phyloP scores from a whole-genome alignment of 2,888 invertebrate genomes.

The Spodoptera picta region DNA sequence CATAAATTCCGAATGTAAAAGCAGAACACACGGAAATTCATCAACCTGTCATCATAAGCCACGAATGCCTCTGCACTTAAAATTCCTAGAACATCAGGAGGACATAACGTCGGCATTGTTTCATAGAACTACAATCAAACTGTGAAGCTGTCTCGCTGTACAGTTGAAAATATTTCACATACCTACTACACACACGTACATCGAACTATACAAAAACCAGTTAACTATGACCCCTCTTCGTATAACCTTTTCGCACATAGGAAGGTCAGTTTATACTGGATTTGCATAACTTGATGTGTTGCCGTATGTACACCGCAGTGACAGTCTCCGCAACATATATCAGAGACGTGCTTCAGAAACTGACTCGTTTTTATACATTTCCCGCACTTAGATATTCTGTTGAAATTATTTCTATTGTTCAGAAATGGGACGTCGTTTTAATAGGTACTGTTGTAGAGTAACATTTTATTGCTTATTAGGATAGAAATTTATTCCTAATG shows the following conservation, averaged over 20 bases:
- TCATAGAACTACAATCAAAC: constrained; percentile 8
- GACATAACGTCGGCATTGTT: not conserved
- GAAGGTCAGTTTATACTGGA: no score
- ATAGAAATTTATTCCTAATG: no score
- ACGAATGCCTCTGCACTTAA: not conserved
- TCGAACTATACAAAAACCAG: no score
- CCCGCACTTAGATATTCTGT: constrained; percentile 2
- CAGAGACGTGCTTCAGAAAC: not conserved
- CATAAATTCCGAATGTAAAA: no score
- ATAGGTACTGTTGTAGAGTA: no score
- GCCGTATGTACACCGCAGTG: not conserved
- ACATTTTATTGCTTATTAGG: no score
- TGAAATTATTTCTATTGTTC: constrained; percentile 7
- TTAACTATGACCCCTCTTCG: no score
- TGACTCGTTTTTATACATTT: constrained; percentile 6
- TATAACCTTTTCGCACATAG: no score
- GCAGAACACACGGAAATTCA: no score
- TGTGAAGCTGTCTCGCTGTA: constrained; percentile 10
- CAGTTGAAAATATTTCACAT: constrained; percentile 12
- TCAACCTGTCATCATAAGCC: no score
- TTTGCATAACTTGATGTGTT: no score
- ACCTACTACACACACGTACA: no score
- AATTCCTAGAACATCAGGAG: constrained; percentile 2
- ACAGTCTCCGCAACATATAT: constrained; percentile 7
- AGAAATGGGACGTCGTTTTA: constrained; percentile 10